Percentiles rank a stretch among this genome's conserved stretches.
Evolutionary conservation across 2,113 vertebrate genomes (phyloP).

Genomic region (Nipponia nippon): DNA sequence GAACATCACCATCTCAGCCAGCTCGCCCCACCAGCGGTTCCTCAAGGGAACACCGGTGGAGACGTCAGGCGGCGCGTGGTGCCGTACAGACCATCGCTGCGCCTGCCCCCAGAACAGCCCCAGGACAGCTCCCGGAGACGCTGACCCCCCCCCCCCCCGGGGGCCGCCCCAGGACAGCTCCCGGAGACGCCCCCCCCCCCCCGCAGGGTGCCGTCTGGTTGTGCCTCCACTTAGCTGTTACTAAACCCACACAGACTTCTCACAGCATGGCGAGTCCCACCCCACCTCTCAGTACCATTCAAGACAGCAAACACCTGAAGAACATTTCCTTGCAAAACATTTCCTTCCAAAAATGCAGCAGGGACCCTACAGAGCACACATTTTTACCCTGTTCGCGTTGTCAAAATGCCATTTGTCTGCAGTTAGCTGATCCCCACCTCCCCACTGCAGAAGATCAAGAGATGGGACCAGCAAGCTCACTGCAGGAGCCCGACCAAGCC

Average conservation of each 20-base stretch:
- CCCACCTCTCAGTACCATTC: neutral
- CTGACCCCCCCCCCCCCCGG: neutral
- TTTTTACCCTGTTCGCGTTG: rapidly evolving
- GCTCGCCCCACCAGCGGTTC: neutral
- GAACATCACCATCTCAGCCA: too few relatives aligned
- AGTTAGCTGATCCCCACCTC: too few relatives aligned
- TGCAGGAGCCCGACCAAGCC: rapidly evolving
- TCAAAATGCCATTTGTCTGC: neutral
- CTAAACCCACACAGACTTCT: neutral
- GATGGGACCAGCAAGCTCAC: too few relatives aligned
- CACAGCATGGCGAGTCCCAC: neutral
- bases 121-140: neutral
- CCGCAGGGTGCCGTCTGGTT: rapidly evolving
- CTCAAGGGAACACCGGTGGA: neutral
- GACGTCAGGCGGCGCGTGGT: rapidly evolving
- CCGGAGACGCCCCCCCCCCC: neutral
- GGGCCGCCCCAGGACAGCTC: too few relatives aligned
- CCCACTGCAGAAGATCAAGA: too few relatives aligned
- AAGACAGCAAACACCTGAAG: neutral
- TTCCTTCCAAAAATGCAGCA: neutral
- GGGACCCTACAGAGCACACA: rapidly evolving
- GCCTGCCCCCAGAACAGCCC: neutral
- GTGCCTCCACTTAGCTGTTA: rapidly evolving
- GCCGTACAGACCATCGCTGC: rapidly evolving
- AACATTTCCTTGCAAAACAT: neutral